Percentiles rank a stretch among this genome's conserved stretches.
Evolutionary conservation across 2,113 vertebrate genomes (phyloP).

Genomic region (Chrysemys picta): DNA sequence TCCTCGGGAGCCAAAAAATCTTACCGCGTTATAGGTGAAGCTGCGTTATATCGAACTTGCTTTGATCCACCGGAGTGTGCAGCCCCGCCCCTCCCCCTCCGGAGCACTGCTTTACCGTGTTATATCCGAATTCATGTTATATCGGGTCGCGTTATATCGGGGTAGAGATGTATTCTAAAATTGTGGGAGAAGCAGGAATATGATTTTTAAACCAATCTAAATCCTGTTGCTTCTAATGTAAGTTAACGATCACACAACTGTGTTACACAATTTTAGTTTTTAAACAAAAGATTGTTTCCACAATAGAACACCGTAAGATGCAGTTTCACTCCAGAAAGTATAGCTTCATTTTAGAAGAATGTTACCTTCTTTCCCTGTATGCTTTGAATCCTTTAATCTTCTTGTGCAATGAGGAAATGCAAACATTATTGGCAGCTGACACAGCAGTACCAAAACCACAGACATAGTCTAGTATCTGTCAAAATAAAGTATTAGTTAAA

Average conservation of each 20-base stretch:
- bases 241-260: not conserved
- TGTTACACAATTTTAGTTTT: not conserved
- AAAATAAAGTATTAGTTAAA: not conserved
- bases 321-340: not conserved
- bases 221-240: not conserved
- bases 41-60: too few relatives aligned
- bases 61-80: too few relatives aligned
- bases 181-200: not conserved
- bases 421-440: slow-evolving; percentile 68
- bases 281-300: not conserved
- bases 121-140: too few relatives aligned
- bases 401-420: slow-evolving; percentile 77
- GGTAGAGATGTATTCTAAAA: not conserved
- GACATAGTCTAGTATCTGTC: slow-evolving; percentile 82
- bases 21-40: too few relatives aligned
- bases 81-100: too few relatives aligned
- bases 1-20: too few relatives aligned
- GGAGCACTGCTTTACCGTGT: too few relatives aligned
- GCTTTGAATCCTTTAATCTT: slow-evolving; percentile 29
- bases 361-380: slow-evolving; percentile 79
- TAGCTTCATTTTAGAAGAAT: not conserved
- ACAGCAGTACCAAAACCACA: slow-evolving; percentile 76
- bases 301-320: not conserved
- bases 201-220: not conserved
- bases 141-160: too few relatives aligned